phyloP scores from a whole-genome alignment of 2,888 invertebrate species.

The Chromoteleia sp. region DNA sequence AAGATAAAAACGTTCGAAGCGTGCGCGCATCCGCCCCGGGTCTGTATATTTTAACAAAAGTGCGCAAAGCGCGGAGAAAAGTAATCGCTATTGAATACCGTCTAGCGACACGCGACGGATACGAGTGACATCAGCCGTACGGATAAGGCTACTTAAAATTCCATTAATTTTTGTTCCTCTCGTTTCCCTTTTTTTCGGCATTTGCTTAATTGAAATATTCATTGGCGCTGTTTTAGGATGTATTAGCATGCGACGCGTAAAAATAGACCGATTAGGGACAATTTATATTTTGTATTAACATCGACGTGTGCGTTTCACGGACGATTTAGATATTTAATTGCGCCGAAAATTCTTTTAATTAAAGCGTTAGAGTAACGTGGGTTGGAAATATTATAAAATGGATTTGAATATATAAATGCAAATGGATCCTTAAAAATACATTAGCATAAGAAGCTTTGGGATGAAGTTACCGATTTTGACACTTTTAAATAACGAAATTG shows the following conservation, averaged over 20 bases:
- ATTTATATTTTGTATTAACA: not conserved
- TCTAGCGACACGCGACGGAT: conserved; percentile 36
- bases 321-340: conserved; percentile 1
- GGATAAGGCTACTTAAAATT: conserved; percentile 49
- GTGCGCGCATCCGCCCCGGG: conserved; percentile 29
- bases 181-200: conserved; percentile 8
- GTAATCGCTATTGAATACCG: conserved; percentile 35
- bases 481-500: conserved; percentile 2
- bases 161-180: conserved; percentile 26
- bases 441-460: conserved; percentile 13
- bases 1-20: conserved; percentile 46
- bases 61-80: conserved; percentile 33
- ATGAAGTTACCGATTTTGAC: conserved; percentile 3
- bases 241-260: conserved; percentile 15
- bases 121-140: conserved; percentile 30
- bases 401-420: not conserved
- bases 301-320: no score
- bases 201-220: conserved; percentile 43
- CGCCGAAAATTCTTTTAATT: conserved; percentile 17
- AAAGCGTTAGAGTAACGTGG: conserved; percentile 1
- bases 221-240: conserved; percentile 13
- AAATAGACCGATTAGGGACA: conserved; percentile 14
- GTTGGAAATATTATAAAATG: not conserved
- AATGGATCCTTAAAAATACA: conserved; percentile 14
- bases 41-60: conserved; percentile 39